Conservation (phyloP, 2,113 vertebrate species). For the Datnioides undecimradiatus region DNA sequence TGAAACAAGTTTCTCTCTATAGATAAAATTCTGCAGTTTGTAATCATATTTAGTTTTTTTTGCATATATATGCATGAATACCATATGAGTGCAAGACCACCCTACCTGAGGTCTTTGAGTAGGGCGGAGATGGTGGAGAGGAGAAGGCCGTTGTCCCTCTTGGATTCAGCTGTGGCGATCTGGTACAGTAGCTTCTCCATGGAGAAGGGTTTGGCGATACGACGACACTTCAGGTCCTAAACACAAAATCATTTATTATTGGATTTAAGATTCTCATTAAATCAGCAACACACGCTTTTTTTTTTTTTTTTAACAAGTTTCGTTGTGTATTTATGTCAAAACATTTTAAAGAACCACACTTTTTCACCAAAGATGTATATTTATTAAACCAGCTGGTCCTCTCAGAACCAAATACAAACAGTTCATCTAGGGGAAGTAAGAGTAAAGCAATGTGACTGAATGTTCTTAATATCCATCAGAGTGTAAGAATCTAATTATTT, state of each 20-base stretch:
- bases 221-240: constrained; percentile 97
- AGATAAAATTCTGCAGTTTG: too few relatives aligned
- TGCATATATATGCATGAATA: not conserved
- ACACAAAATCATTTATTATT: not conserved
- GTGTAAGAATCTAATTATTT: not conserved
- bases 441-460: not conserved
- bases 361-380: too few relatives aligned
- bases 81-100: not conserved
- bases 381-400: too few relatives aligned
- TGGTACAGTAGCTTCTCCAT: constrained; percentile 99
- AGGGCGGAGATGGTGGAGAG: constrained; percentile 95
- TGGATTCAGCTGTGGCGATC: constrained; percentile 96
- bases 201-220: constrained; percentile 97
- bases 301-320: too few relatives aligned
- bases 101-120: constrained; percentile 97
- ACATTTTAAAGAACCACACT: not conserved
- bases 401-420: too few relatives aligned
- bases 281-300: not conserved
- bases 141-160: constrained; percentile 95
- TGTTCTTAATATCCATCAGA: not conserved
- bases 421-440: too few relatives aligned
- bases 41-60: too few relatives aligned
- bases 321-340: not conserved
- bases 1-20: too few relatives aligned
- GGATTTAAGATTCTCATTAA: not conserved